phyloP scores from a whole-genome alignment of 64 coral and sea anemone genomes.

The Montipora foliosa region DNA sequence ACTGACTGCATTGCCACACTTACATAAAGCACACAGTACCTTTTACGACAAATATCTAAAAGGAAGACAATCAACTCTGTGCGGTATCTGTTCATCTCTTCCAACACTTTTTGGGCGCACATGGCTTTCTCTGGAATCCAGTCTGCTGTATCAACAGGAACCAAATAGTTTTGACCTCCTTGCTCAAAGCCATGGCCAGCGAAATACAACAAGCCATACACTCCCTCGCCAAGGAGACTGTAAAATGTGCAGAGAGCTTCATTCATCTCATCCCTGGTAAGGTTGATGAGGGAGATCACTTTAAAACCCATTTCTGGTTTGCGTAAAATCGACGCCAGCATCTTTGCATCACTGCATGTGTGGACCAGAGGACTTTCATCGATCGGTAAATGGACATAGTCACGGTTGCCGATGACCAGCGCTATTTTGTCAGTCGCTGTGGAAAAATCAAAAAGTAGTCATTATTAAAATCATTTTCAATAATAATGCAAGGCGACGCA shows the following conservation, averaged over 20 bases:
- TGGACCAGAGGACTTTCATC: constrained; percentile 74
- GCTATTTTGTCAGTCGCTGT: constrained; percentile 91
- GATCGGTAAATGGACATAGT: constrained; percentile 67
- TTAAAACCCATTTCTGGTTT: constrained; percentile 91
- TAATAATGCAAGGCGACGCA: too few species aligned
- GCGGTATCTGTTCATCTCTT: constrained; percentile 65
- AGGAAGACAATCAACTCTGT: constrained; percentile 84
- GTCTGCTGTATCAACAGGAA: constrained; percentile 77
- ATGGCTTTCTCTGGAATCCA: constrained; percentile 80
- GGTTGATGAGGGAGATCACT: constrained; percentile 87
- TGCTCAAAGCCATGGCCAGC: constrained; percentile 95
- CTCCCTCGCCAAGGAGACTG: constrained; percentile 53
- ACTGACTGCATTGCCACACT: too few species aligned
- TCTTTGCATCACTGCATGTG: constrained; percentile 78
- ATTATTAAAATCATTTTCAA: too few species aligned
- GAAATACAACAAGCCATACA: constrained; percentile 91
- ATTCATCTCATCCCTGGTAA: constrained; percentile 79
- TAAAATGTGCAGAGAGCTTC: constrained; percentile 78
- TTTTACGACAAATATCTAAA: constrained; percentile 94
- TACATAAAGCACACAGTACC: constrained; percentile 27
- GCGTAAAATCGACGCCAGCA: constrained; percentile 82
- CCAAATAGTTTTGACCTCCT: constrained; percentile 86
- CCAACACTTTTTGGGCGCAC: constrained; percentile 79
- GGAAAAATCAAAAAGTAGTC: background rate
- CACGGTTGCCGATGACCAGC: constrained; percentile 81